Evolutionary conservation across 1,140 invertebrate species (phyloP), one percentile per base, ranked within the genome.

Genomic region (Drosophila pandora): DNA sequence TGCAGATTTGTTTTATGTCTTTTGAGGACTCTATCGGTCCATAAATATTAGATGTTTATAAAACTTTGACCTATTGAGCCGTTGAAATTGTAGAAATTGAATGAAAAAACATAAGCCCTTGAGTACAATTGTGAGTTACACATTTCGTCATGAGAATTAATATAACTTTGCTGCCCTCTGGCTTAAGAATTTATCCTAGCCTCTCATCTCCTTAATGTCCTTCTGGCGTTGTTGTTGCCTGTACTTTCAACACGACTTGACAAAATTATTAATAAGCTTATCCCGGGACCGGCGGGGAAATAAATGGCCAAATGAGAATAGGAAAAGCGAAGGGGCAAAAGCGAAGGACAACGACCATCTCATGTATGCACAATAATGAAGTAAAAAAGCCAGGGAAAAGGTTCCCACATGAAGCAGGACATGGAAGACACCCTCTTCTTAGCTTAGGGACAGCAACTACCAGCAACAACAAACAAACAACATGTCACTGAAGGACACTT

Each of bases 401-500:
- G 76, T 61, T 69, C 55, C 70, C 73, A 84, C 72, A 74, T 58
- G 45, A 10, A 49, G 32, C 72, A 76, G 76, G 39, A 84, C 76
- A 54, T 58, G 45, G 64, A 53, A 65, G 64, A 70, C 65, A 83
- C 71, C 57, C 64, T 41, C 34, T 74, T 54, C 67, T 57, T 55
- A 57, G 79, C 78, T 76, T 55, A 63, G 68, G 73, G 69, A 65
- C 41, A 47, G 41, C 41, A 68, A 43, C 56, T 45, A 55, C 57
- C 41, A 67, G 43, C 45, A 57, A 47, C 63, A 58, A 85, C 81
- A 79, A 76, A 76, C 84, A 84, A 79, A 76, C 76, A 87, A 87
- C 84, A 88, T 87, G 82, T 83, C 75, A 89, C 83, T 85, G 82
- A 89, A 87, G 87, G 87, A 90, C 85, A 90, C 87, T 90, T 90